phyloP scores from a whole-genome alignment of 2,113 vertebrate species.

The Clarias macrocephalus region DNA sequence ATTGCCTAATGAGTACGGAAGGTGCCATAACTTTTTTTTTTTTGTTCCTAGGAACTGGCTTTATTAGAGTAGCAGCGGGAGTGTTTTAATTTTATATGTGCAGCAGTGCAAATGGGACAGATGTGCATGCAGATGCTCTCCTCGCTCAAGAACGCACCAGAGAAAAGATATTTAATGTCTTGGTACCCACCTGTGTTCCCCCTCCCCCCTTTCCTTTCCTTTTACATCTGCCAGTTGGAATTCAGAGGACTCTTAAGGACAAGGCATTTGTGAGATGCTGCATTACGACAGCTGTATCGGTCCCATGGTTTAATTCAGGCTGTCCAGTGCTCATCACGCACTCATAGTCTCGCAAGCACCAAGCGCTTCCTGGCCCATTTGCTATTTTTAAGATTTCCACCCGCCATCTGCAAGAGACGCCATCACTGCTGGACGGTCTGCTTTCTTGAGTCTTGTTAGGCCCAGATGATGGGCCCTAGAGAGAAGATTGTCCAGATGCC shows the following conservation, averaged over 20 bases:
- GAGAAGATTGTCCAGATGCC: conserved; percentile 77
- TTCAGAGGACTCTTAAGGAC: conserved; percentile 57
- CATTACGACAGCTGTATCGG: conserved; percentile 66
- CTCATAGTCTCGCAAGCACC: neutral
- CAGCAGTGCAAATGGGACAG: conserved; percentile 30
- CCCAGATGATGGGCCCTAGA: conserved; percentile 65
- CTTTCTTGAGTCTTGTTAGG: conserved; percentile 60
- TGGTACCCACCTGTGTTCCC: conserved; percentile 57
- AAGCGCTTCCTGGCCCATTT: conserved; percentile 21
- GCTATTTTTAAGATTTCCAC: conserved; percentile 61
- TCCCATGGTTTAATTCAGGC: conserved; percentile 46
- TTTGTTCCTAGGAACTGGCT: neutral
- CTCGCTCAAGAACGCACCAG: conserved; percentile 58
- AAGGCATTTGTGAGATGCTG: conserved; percentile 48
- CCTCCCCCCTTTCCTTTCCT: conserved; percentile 57
- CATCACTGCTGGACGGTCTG: conserved; percentile 65
- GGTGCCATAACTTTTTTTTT: conserved; percentile 1
- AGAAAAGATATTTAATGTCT: conserved; percentile 62
- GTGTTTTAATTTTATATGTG: conserved; percentile 25
- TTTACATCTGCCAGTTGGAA: conserved; percentile 53
- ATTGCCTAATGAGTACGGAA: conserved; percentile 26
- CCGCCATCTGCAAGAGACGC: conserved; percentile 60
- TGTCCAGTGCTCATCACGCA: conserved; percentile 15
- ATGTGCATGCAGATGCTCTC: conserved; percentile 63
- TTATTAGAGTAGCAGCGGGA: conserved; percentile 19